Percentiles rank a stretch among this genome's conserved stretches.
These are phyloP conservation scores for Oriolus oriolus DNA, from an alignment of 2,113 vertebrate genomes.

Conservation along the genomic window DNA sequence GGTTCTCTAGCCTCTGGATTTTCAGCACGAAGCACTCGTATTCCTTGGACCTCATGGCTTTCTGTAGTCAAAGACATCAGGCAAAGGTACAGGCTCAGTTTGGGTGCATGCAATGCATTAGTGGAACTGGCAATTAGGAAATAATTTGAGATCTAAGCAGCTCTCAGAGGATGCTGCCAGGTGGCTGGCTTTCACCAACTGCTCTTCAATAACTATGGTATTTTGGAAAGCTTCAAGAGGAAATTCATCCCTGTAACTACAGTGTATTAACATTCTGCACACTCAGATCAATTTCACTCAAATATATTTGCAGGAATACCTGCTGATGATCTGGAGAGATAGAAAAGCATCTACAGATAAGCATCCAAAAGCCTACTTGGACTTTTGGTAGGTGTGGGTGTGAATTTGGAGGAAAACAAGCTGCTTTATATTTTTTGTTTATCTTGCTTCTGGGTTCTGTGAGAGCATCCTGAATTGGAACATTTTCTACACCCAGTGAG, in stretches of 20 bases:
- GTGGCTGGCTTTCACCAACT: neutral
- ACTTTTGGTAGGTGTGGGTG: neutral
- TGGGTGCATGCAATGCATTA: neutral
- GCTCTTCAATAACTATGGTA: neutral
- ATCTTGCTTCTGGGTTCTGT: neutral
- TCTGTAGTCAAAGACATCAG: constrained; percentile 65
- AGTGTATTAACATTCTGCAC: neutral
- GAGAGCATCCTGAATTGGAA: neutral
- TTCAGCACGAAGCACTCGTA: constrained; percentile 88
- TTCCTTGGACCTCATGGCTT: constrained; percentile 81
- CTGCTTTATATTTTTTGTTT: neutral
- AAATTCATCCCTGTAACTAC: neutral
- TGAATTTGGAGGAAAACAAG: neutral
- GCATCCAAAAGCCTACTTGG: neutral
- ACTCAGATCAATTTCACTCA: neutral
- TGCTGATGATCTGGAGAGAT: neutral
- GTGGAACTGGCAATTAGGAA: neutral
- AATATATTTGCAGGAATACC: neutral
- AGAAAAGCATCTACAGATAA: neutral
- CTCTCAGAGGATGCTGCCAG: neutral
- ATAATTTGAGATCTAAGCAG: neutral
- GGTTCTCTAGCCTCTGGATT: constrained; percentile 90
- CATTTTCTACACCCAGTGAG: neutral
- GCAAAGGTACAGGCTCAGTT: neutral
- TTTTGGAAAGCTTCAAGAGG: neutral